Evolutionary conservation across 2,797 vertebrate genomes (phyloP).

Genomic region (Pempheris klunzingeri): DNA sequence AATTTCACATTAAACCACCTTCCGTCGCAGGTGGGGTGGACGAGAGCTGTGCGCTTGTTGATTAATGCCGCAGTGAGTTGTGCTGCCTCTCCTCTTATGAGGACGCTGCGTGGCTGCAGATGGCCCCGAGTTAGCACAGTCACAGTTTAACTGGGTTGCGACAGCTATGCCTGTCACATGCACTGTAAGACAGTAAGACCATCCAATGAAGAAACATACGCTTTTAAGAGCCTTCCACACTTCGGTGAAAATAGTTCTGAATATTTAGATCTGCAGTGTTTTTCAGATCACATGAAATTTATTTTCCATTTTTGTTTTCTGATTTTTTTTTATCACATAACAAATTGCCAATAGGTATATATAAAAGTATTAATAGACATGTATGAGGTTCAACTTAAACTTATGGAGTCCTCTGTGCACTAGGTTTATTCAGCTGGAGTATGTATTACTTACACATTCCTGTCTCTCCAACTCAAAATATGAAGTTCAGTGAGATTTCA

Average conservation of each 20-base stretch:
- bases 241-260: background rate
- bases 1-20: constrained; percentile 57
- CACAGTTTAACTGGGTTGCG: constrained; percentile 16
- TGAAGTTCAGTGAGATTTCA: constrained; percentile 27
- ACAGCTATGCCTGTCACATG: constrained; percentile 4
- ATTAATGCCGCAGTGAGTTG: constrained; percentile 49
- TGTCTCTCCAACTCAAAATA: constrained; percentile 16
- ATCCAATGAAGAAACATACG: background rate
- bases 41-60: constrained; percentile 44
- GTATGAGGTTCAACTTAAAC: constrained; percentile 22
- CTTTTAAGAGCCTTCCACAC: constrained; percentile 27
- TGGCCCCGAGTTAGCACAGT: background rate
- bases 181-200: constrained; percentile 14
- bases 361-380: constrained; percentile 39
- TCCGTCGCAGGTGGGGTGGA: constrained; percentile 54
- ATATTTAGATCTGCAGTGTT: background rate
- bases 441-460: constrained; percentile 36
- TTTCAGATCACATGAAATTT: background rate
- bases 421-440: constrained; percentile 55
- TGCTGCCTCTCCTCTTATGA: no score
- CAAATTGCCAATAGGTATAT: background rate
- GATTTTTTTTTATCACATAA: constrained; percentile 3
- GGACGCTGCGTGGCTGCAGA: no score
- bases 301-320: background rate
- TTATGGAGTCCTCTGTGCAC: constrained; percentile 25